Evolutionary conservation across 2,888 invertebrate species (phyloP).

Genomic region (Nomada lathburiana): DNA sequence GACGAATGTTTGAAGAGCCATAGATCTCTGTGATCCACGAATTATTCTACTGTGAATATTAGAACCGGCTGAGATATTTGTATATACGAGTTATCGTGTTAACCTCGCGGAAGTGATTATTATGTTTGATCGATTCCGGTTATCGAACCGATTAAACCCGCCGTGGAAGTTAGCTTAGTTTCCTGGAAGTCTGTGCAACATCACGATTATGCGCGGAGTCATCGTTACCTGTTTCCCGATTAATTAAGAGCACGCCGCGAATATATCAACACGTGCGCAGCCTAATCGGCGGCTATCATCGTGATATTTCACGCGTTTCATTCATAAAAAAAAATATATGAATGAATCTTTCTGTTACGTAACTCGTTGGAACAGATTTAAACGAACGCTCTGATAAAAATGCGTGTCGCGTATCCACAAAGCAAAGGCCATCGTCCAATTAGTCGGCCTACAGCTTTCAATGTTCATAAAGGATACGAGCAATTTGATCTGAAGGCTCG

Average conservation of each 20-base stretch:
- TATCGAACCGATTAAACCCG: slow-evolving; percentile 1
- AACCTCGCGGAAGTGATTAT: neutral
- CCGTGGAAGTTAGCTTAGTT: neutral
- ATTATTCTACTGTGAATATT: neutral
- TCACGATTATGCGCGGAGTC: neutral
- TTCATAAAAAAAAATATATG: too few relatives aligned
- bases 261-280: too few relatives aligned
- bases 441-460: slow-evolving; percentile 3
- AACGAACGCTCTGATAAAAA: slow-evolving; percentile 25
- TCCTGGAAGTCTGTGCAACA: slow-evolving; percentile 1
- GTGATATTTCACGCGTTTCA: too few relatives aligned
- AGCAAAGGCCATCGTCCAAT: slow-evolving; percentile 21
- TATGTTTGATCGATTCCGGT: neutral
- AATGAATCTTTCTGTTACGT: neutral
- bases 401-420: neutral
- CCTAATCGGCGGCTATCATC: too few relatives aligned
- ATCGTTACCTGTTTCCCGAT: neutral
- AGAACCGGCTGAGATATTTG: slow-evolving; percentile 2
- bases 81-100: neutral
- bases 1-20: slow-evolving; percentile 55
- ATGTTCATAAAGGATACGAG: slow-evolving; percentile 6
- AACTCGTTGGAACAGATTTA: neutral
- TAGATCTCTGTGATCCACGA: neutral
- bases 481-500: neutral
- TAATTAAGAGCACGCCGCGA: neutral